phyloP scores from a whole-genome alignment of 2,797 vertebrate genomes.

The Corythornis leucogaster region DNA sequence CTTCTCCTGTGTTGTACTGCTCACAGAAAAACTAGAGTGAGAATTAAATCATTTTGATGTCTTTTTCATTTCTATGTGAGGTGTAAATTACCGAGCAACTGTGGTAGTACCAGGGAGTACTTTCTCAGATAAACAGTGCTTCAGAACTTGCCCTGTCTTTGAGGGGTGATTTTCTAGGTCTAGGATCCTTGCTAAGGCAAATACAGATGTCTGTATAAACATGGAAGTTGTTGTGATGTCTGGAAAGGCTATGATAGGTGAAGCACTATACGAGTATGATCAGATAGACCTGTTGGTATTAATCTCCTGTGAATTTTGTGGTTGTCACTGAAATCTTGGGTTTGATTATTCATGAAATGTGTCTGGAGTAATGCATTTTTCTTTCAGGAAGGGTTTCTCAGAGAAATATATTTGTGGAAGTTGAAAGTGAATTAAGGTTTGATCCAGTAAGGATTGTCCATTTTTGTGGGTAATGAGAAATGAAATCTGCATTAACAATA shows the following conservation, averaged over 20 bases:
- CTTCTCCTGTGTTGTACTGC: neutral
- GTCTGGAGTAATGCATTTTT: neutral
- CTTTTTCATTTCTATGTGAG: neutral
- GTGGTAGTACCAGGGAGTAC: neutral
- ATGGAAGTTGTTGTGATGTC: neutral
- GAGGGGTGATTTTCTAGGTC: neutral
- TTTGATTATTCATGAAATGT: neutral
- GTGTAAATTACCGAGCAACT: neutral
- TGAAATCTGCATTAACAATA: neutral
- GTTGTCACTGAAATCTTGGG: rapidly evolving
- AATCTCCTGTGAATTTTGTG: neutral
- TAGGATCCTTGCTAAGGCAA: neutral
- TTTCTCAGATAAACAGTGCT: neutral
- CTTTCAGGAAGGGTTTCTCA: neutral
- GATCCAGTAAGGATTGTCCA: neutral
- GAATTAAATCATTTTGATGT: neutral
- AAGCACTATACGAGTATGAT: neutral
- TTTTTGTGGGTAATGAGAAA: neutral
- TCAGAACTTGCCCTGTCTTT: neutral
- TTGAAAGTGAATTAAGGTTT: neutral
- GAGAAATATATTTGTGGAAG: neutral
- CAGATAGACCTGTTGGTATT: neutral
- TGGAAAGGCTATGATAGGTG: neutral
- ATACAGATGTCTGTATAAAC: neutral
- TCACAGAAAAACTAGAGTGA: neutral